Percentiles rank a stretch among this genome's conserved stretches.
Evolutionary conservation across 2,888 invertebrate species (phyloP).

Genomic region (Conistra vaccinii): DNA sequence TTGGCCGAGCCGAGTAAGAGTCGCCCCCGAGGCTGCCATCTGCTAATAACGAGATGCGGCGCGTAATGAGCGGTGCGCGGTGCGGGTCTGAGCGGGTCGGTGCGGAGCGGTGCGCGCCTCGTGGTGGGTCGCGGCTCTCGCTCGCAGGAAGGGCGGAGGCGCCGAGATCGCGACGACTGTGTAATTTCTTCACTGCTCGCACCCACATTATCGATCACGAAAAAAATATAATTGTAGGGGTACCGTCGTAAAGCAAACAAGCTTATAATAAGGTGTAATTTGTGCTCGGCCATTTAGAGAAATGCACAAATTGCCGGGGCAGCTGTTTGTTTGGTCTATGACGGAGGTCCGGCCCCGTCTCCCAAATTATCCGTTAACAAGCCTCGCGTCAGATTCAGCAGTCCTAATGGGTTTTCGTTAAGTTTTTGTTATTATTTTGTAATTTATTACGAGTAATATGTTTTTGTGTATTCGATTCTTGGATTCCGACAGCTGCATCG

Average conservation of each 20-base stretch:
- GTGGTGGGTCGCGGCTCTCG: constrained; percentile 66
- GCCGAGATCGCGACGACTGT: constrained; percentile 85
- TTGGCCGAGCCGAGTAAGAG: constrained; percentile 20
- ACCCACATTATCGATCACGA: constrained; percentile 88
- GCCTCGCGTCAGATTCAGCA: constrained; percentile 91
- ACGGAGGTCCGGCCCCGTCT: constrained; percentile 87
- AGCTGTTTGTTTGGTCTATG: constrained; percentile 91
- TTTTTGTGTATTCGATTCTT: constrained; percentile 83
- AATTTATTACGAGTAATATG: constrained; percentile 88
- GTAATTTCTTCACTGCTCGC: constrained; percentile 89
- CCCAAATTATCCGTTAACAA: constrained; percentile 90
- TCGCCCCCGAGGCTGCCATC: constrained; percentile 65
- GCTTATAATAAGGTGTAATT: constrained; percentile 91
- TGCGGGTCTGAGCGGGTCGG: constrained; percentile 57
- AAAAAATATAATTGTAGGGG: constrained; percentile 90
- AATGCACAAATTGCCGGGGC: constrained; percentile 90
- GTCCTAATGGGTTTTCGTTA: constrained; percentile 91
- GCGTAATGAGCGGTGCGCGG: constrained; percentile 69
- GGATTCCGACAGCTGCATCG: constrained; percentile 84
- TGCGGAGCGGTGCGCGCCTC: constrained; percentile 59
- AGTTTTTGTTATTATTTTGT: constrained; percentile 88
- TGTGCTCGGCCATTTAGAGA: constrained; percentile 90
- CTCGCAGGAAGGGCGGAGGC: constrained; percentile 83
- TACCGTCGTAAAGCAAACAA: constrained; percentile 91
- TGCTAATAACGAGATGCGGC: constrained; percentile 76